Evolutionary conservation across 1,140 invertebrate genomes (phyloP), one percentile per base, ranked within the genome.

Genomic region (Trissolcus basalis): DNA sequence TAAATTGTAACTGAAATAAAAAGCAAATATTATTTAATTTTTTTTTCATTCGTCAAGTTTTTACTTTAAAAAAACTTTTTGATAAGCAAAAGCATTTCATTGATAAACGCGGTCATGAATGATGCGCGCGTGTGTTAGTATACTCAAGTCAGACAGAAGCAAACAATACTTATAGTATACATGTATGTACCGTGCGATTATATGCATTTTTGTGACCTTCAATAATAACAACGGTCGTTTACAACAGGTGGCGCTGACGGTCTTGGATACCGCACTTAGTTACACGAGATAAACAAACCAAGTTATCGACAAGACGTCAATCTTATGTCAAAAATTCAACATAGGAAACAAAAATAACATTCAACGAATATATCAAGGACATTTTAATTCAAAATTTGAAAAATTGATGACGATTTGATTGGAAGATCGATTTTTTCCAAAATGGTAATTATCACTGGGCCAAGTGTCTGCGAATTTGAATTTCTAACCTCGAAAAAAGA

Each of bases 241-340:
- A 4, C 0, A 8, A 35, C 13, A 67, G 53, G 27, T 56, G 45
- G 47, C 39, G 35, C 12, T 11, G 49, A 1, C 0, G 7, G 19
- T 49, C 44, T 41, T 55, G 11, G 61, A 54, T 49, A 65, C 63
- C 63, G 36, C 47, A 19, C 63, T n/a, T 67, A 12, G 54, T 47
- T 50, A 67, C n/a, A n/a, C 63, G 10, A 50, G 16, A 27, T 14
- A 56, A 67, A 67, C 54, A 67, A 56, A 58, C 13, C 39, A 12
- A 43, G 11, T 50, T 58, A 58, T 67, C 53, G 63, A 58, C 33
- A 9, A 35, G 11, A 19, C 43, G 43, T 36, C 44, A 32, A 48
- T 16, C 3, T 4, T 33, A 61, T 11, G 15, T 27, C 19, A 27
- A 27, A n/a, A 27, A 3, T 27, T 27, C 19, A 27, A 27, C 19